Conservation (phyloP, 2,888 invertebrate species). For the Rhimphoctona megacephalus region DNA sequence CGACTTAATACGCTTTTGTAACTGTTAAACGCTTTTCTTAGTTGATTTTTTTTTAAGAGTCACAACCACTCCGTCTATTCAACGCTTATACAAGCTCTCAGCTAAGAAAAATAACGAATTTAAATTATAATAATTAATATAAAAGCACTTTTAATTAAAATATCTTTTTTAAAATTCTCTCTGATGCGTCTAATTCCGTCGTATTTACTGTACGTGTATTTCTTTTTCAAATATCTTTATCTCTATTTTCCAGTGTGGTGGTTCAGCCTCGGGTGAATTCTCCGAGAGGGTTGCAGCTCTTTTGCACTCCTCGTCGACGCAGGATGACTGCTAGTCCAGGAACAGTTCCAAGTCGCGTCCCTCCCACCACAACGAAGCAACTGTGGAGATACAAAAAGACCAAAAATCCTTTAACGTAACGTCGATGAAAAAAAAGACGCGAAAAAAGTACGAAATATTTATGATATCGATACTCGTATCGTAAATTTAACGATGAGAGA, state of each 20-base stretch:
- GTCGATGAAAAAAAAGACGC: background rate
- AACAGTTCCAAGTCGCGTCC: constrained; percentile 1
- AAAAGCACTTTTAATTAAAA: constrained; percentile 22
- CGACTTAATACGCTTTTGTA: background rate
- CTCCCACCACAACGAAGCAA: background rate
- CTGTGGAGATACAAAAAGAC: constrained; percentile 35
- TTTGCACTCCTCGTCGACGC: constrained; percentile 78
- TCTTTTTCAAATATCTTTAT: background rate
- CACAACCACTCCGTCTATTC: background rate
- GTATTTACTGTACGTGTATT: background rate
- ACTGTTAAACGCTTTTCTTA: background rate
- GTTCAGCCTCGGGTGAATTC: constrained; percentile 76
- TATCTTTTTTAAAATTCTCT: background rate
- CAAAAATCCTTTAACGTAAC: constrained; percentile 37
- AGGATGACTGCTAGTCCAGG: constrained; percentile 81
- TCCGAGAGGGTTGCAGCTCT: constrained; percentile 81
- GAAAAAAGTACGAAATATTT: background rate
- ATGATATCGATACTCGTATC: constrained; percentile 26
- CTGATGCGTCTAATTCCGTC: background rate
- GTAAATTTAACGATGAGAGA: constrained; percentile 28
- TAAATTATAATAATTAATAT: constrained; percentile 17
- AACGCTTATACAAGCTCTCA: background rate
- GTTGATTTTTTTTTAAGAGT: background rate
- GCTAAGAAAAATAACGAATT: background rate
- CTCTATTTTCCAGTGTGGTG: constrained; percentile 76